Evolutionary conservation across 2,113 vertebrate species (phyloP).

Genomic region (Saguinus imperator): DNA sequence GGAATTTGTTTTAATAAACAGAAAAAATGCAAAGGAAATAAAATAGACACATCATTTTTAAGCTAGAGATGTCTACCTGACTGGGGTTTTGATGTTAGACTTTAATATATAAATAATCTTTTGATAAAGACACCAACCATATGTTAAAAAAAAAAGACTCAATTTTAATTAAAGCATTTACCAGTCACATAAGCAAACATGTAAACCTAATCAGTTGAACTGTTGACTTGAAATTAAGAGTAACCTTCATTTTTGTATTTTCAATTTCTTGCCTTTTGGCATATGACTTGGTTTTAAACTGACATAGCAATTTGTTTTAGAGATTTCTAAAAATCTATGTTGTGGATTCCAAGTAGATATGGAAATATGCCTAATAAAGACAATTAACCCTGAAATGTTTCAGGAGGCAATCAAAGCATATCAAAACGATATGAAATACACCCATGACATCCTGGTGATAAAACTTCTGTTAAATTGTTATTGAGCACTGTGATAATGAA

Average conservation of each 20-base stretch:
- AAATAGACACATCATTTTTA: not conserved
- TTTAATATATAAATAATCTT: not conserved
- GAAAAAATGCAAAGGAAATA: not conserved
- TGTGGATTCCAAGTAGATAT: not conserved
- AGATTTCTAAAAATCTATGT: not conserved
- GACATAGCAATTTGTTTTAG: not conserved
- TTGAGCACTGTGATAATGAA: slow-evolving; percentile 20
- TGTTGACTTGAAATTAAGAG: not conserved
- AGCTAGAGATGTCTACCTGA: not conserved
- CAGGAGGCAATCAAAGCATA: not conserved
- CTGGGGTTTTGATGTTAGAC: not conserved
- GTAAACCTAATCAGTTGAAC: not conserved
- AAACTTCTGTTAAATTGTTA: slow-evolving; percentile 57
- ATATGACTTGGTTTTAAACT: not conserved
- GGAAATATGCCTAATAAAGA: not conserved
- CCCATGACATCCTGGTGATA: slow-evolving; percentile 22
- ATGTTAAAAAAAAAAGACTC: not conserved
- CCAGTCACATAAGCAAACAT: not conserved
- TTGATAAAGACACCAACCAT: not conserved
- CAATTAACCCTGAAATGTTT: slow-evolving; percentile 37
- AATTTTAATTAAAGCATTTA: not conserved
- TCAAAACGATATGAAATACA: not conserved
- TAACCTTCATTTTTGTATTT: not conserved
- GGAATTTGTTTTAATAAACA: not conserved
- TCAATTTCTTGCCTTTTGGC: not conserved